phyloP scores from a whole-genome alignment of 1,140 invertebrate genomes.

The Calephelis virginiensis region DNA sequence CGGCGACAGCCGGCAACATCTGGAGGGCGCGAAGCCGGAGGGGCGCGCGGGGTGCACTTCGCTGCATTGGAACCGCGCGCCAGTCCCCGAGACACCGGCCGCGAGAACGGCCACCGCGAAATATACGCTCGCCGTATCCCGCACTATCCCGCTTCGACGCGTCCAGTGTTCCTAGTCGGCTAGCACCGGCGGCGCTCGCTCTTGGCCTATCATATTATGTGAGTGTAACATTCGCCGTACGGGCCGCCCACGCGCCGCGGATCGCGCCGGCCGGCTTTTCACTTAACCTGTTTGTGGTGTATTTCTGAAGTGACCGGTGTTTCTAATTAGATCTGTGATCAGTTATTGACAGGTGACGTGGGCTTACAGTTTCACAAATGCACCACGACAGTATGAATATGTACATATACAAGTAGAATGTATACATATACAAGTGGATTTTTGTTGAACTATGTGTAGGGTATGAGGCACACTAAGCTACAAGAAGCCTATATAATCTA shows the following conservation, averaged over 20 bases:
- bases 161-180: slow-evolving; percentile 33
- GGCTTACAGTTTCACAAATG: slow-evolving; percentile 38
- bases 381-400: slow-evolving; percentile 38
- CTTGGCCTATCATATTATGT: slow-evolving; percentile 52
- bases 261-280: slow-evolving; percentile 56
- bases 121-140: slow-evolving; percentile 33
- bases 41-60: slow-evolving; percentile 56
- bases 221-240: slow-evolving; percentile 45
- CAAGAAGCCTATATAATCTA: too few species aligned
- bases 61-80: slow-evolving; percentile 56
- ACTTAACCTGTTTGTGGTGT: slow-evolving; percentile 52
- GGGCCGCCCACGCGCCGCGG: slow-evolving; percentile 27
- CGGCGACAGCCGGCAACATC: slow-evolving; percentile 51
- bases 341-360: slow-evolving; percentile 16
- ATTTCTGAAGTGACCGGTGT: slow-evolving; percentile 51
- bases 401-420: too few species aligned
- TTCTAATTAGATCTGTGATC: slow-evolving; percentile 19
- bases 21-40: slow-evolving; percentile 66
- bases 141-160: slow-evolving; percentile 23
- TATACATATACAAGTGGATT: slow-evolving; percentile 1
- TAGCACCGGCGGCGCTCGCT: slow-evolving; percentile 42
- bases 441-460: background rate
- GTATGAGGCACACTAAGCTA: too few species aligned
- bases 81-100: slow-evolving; percentile 74
- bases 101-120: slow-evolving; percentile 68